These are phyloP conservation scores for Drosophila rellima DNA, from an alignment of 2,888 invertebrate genomes.

Conservation along the genomic window DNA sequence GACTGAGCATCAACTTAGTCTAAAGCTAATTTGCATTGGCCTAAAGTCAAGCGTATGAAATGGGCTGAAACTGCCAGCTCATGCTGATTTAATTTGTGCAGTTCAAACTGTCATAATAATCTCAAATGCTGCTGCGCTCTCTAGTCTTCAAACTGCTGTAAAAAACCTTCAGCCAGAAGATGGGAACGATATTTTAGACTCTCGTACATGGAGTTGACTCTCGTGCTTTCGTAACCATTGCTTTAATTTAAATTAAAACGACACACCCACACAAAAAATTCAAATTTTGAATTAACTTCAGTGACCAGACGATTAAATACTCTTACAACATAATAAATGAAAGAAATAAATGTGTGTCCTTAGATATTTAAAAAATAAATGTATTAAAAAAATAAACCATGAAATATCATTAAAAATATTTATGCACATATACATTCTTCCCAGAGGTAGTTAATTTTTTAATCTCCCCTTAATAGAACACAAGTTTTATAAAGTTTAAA, in stretches of 20 bases:
- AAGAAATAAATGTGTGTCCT: too few species aligned
- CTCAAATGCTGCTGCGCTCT: constrained; percentile 8
- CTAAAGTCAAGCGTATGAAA: constrained; percentile 14
- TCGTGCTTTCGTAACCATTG: constrained; percentile 50
- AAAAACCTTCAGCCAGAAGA: constrained; percentile 32
- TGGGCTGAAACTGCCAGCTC: constrained; percentile 33
- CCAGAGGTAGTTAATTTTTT: too few species aligned
- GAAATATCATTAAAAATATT: too few species aligned
- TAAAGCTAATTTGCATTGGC: constrained; percentile 45
- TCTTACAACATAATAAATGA: neutral
- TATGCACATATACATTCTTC: too few species aligned
- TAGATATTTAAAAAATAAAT: too few species aligned
- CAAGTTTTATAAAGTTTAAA: too few species aligned
- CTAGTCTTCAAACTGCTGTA: constrained; percentile 12
- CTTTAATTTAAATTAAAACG: constrained; percentile 39
- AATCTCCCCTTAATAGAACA: too few species aligned
- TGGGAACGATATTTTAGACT: constrained; percentile 20
- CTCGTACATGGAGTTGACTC: constrained; percentile 5
- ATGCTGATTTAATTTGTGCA: constrained; percentile 45
- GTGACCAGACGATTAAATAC: neutral
- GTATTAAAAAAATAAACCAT: too few species aligned
- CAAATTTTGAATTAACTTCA: neutral
- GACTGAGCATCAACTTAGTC: constrained; percentile 17
- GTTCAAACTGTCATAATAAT: constrained; percentile 11
- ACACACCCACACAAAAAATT: constrained; percentile 25